Percentiles rank a stretch among this genome's conserved stretches.
phyloP scores from a whole-genome alignment of 2,797 vertebrate species.

The Paratrypauchen microcephalus region DNA sequence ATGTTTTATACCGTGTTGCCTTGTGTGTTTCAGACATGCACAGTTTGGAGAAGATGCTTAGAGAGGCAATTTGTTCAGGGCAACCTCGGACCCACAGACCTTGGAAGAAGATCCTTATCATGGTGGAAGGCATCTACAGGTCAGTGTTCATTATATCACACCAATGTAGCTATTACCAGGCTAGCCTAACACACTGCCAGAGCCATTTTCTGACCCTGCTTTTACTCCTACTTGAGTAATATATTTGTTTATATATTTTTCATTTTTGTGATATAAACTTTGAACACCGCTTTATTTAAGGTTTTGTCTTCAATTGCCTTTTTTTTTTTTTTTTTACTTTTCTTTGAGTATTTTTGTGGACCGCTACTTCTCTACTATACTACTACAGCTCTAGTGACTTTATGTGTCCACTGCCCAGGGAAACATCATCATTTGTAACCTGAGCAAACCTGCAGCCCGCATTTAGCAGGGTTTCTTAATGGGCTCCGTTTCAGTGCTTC shows the following conservation, averaged over 20 bases:
- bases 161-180: conserved; percentile 7
- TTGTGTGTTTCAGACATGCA: conserved; percentile 79
- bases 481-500: conserved; percentile 47
- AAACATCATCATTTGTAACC: conserved; percentile 48
- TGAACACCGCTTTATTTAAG: no score
- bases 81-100: conserved; percentile 88
- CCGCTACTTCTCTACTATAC: no score
- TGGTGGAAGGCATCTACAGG: conserved; percentile 96
- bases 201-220: no score
- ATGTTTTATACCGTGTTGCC: conserved; percentile 13
- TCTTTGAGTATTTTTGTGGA: no score
- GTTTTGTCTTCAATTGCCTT: no score
- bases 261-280: no score
- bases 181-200: conserved; percentile 3
- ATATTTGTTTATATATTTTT: no score
- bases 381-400: conserved; percentile 1
- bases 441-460: conserved; percentile 31
- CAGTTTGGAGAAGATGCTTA: conserved; percentile 86
- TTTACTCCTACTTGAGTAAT: no score
- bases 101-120: conserved; percentile 94
- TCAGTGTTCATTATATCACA: conserved; percentile 54
- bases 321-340: no score
- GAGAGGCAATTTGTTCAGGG: conserved; percentile 85
- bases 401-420: conserved; percentile 24
- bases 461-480: conserved; percentile 46